phyloP scores from a whole-genome alignment of 2,888 invertebrate genomes.

The Sacculina carcini region DNA sequence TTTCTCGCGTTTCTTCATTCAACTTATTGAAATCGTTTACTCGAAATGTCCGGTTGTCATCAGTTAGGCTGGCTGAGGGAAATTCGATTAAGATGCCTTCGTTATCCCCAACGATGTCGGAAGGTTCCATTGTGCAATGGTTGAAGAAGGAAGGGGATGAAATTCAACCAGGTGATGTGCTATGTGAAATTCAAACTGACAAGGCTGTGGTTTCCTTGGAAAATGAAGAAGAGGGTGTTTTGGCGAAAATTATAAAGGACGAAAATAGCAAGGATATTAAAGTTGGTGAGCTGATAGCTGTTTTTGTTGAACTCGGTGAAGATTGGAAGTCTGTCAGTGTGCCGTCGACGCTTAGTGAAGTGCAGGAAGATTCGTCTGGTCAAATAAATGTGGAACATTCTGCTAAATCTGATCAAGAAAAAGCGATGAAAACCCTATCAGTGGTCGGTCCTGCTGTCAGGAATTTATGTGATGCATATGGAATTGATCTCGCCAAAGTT shows the following conservation, averaged over 20 bases:
- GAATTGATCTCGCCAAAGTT: conserved; percentile 23
- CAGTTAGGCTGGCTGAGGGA: too few relatives aligned
- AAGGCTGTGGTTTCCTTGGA: conserved; percentile 34
- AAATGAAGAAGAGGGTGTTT: conserved; percentile 30
- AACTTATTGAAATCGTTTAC: too few relatives aligned
- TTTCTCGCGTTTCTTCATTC: too few relatives aligned
- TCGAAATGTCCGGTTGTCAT: too few relatives aligned
- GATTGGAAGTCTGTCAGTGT: conserved; percentile 30
- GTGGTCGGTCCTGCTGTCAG: conserved; percentile 32
- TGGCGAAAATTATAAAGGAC: conserved; percentile 18
- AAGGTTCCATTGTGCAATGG: conserved; percentile 31
- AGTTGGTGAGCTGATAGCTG: conserved; percentile 30
- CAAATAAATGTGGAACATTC: too few relatives aligned
- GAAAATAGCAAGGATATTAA: conserved; percentile 29
- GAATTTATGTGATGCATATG: conserved; percentile 30
- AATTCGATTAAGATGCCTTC: conserved; percentile 27
- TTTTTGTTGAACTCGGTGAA: conserved; percentile 31
- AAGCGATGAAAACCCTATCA: too few relatives aligned
- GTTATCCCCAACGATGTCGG: conserved; percentile 34
- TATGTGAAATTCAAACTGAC: conserved; percentile 38
- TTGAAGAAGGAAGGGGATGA: conserved; percentile 29
- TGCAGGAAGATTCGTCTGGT: conserved; percentile 6
- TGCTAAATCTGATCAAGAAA: too few relatives aligned
- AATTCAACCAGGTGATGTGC: conserved; percentile 29
- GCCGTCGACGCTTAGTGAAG: conserved; percentile 12